phyloP scores from a whole-genome alignment of 1,140 invertebrate genomes.

The Chionoecetes opilio region DNA sequence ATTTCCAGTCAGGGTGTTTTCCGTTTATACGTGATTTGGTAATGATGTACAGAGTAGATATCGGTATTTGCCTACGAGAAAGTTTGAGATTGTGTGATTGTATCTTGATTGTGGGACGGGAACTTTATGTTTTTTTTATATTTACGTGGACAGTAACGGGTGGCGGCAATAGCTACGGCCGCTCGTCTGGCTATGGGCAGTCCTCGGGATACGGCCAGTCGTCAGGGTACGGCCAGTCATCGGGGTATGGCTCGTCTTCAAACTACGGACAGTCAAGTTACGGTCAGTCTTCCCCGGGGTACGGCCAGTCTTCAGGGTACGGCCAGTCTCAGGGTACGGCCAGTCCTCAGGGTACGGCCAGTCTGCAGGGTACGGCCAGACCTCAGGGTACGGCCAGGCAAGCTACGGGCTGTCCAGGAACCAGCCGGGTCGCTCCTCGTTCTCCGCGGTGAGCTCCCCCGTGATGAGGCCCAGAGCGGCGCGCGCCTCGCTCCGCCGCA shows the following conservation, averaged over 20 bases:
- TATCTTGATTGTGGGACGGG: no score
- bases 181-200: slow-evolving; percentile 67
- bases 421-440: slow-evolving; percentile 62
- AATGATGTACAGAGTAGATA: no score
- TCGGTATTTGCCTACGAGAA: no score
- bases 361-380: slow-evolving; percentile 47
- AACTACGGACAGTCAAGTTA: slow-evolving; percentile 63
- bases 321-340: slow-evolving; percentile 70
- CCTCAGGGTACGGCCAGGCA: slow-evolving; percentile 59
- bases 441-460: slow-evolving; percentile 50
- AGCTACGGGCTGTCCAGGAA: slow-evolving; percentile 59
- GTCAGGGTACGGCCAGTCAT: slow-evolving; percentile 39
- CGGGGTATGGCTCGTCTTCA: slow-evolving; percentile 48
- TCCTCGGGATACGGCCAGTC: slow-evolving; percentile 65
- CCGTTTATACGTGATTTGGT: no score
- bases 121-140: neutral
- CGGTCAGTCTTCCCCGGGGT: slow-evolving; percentile 69
- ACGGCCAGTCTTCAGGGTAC: slow-evolving; percentile 66
- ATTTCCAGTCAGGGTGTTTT: no score
- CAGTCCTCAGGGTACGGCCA: slow-evolving; percentile 51
- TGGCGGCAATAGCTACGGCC: slow-evolving; percentile 47
- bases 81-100: no score
- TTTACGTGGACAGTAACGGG: slow-evolving; percentile 69
- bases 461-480: slow-evolving; percentile 50
- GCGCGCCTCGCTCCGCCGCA: slow-evolving; percentile 58